These are phyloP conservation scores for Psilopsiagon aurifrons DNA, from an alignment of 2,113 vertebrate genomes.

Conservation along the genomic window DNA sequence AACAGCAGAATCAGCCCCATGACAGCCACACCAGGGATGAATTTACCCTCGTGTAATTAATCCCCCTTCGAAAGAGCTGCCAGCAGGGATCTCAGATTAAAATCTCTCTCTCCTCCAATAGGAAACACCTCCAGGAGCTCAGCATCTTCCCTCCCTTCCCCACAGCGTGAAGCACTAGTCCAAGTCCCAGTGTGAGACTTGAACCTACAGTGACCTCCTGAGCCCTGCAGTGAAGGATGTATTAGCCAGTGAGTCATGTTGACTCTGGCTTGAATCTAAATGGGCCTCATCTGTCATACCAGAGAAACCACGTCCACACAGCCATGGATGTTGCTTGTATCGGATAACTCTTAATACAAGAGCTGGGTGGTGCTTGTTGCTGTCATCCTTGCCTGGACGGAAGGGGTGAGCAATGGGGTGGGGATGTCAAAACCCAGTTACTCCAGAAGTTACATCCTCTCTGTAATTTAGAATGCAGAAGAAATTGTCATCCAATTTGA, in stretches of 20 bases:
- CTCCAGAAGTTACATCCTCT: constrained; percentile 25
- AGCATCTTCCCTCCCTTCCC: constrained; percentile 42
- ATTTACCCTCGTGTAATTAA: constrained; percentile 5
- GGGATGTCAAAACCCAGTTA: constrained; percentile 17
- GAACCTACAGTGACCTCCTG: constrained; percentile 61
- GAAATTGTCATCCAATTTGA: constrained; percentile 8
- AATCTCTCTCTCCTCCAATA: constrained; percentile 34
- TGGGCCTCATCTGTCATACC: constrained; percentile 42
- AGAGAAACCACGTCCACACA: constrained; percentile 58
- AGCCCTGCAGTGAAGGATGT: constrained; percentile 61
- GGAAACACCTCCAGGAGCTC: constrained; percentile 38
- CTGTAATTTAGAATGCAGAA: constrained; percentile 16
- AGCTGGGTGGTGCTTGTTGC: constrained; percentile 12
- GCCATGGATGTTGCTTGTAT: not conserved
- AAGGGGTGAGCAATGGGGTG: constrained; percentile 47
- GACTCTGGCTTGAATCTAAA: constrained; percentile 65
- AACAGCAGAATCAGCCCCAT: not conserved
- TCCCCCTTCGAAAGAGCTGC: constrained; percentile 17
- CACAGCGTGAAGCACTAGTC: constrained; percentile 10
- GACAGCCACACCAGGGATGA: not conserved
- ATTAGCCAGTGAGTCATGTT: constrained; percentile 65
- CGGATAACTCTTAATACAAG: not conserved
- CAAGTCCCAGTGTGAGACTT: constrained; percentile 59
- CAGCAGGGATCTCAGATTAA: constrained; percentile 42
- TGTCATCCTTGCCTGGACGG: constrained; percentile 29